These are phyloP conservation scores for Diplazon laetatorius DNA, from an alignment of 2,888 invertebrate species.

Conservation along the genomic window DNA sequence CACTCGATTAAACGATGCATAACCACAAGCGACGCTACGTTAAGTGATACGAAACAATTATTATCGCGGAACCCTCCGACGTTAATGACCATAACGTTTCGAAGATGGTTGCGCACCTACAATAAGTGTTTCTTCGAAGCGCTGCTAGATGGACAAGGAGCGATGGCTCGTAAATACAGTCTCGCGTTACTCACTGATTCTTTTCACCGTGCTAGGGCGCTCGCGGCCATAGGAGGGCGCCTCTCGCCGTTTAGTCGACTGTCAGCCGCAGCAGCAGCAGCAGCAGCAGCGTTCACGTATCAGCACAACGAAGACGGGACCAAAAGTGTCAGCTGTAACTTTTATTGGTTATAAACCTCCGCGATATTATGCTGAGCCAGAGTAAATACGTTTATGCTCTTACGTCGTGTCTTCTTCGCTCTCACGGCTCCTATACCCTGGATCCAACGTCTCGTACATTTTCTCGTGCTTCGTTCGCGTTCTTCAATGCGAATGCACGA, in stretches of 20 bases:
- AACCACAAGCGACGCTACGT: neutral
- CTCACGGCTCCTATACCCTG: conserved; percentile 16
- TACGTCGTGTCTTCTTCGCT: conserved; percentile 37
- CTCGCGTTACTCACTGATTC: conserved; percentile 60
- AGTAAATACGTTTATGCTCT: conserved; percentile 78
- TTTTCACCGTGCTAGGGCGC: neutral
- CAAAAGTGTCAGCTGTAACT: conserved; percentile 79
- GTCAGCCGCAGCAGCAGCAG: neutral
- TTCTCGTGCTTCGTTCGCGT: conserved; percentile 18
- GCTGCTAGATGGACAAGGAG: conserved; percentile 6
- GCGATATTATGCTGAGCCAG: conserved; percentile 77
- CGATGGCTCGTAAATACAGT: conserved; percentile 59
- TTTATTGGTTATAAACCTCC: conserved; percentile 80
- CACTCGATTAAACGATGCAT: conserved; percentile 50
- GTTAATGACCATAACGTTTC: conserved; percentile 53
- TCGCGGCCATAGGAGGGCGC: no score
- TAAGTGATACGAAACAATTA: conserved; percentile 50
- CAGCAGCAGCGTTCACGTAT: conserved; percentile 64
- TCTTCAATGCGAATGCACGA: conserved; percentile 47
- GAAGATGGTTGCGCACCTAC: conserved; percentile 31
- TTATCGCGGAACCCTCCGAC: conserved; percentile 33
- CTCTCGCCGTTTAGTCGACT: neutral
- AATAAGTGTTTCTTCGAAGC: conserved; percentile 20
- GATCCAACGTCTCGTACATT: conserved; percentile 32
- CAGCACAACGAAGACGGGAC: conserved; percentile 65